phyloP scores from a whole-genome alignment of 2,113 vertebrate genomes.

The Panthera uncia region DNA sequence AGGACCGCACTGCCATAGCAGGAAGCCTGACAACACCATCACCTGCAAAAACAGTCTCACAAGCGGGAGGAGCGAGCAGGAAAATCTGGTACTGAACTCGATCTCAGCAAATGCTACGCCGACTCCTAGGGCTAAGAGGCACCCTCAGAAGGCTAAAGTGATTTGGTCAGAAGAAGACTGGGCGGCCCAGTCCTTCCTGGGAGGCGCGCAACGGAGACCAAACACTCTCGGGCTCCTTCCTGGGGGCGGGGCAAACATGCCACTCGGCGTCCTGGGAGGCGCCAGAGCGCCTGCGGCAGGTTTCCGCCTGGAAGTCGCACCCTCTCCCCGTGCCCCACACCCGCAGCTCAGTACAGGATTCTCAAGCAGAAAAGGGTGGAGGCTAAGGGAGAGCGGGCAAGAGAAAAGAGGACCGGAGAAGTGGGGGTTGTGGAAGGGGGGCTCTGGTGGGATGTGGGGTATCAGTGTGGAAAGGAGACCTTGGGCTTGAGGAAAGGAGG shows the following conservation, averaged over 20 bases:
- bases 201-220: fast-evolving
- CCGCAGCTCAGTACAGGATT: fast-evolving
- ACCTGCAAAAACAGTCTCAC: neutral
- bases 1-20: too few species aligned
- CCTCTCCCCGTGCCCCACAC: neutral
- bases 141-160: fast-evolving
- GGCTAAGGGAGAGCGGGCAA: neutral
- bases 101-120: fast-evolving
- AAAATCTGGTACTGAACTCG: fast-evolving
- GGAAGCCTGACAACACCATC: neutral
- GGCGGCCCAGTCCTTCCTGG: neutral
- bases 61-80: neutral
- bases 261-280: fast-evolving
- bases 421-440: neutral
- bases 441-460: neutral
- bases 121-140: too few species aligned
- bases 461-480: neutral
- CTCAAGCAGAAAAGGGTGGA: neutral
- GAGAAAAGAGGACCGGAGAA: neutral
- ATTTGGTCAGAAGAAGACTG: neutral
- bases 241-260: neutral
- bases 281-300: fast-evolving
- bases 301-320: fast-evolving
- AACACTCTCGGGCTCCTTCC: neutral
- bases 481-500: neutral